Evolutionary conservation across 2,888 invertebrate genomes (phyloP).

Genomic region (Meiosimyza platycephala): DNA sequence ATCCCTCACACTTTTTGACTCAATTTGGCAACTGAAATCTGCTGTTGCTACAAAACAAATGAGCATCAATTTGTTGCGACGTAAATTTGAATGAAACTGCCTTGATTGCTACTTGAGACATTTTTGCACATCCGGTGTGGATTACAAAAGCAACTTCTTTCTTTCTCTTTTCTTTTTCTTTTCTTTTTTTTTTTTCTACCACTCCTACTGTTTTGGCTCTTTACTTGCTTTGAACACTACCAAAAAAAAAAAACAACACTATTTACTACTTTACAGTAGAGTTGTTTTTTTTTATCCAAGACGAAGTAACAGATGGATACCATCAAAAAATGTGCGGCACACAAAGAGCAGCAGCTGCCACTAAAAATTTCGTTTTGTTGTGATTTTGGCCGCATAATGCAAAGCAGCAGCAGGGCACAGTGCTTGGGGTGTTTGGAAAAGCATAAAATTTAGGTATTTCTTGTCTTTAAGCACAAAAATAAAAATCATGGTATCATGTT

Average conservation of each 20-base stretch:
- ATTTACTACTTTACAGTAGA: too few species aligned
- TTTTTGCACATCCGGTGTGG: conserved; percentile 47
- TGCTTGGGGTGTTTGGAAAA: too few species aligned
- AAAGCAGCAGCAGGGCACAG: not conserved
- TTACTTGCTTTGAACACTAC: too few species aligned
- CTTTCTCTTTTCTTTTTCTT: not conserved
- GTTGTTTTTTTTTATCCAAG: too few species aligned
- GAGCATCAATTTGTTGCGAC: conserved; percentile 64
- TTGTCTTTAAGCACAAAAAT: too few species aligned
- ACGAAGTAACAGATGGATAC: too few species aligned
- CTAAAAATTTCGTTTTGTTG: conserved; percentile 5
- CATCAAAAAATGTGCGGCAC: not conserved
- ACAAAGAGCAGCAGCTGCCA: conserved; percentile 15
- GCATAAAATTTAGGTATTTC: too few species aligned
- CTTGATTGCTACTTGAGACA: conserved; percentile 66
- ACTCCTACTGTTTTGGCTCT: too few species aligned
- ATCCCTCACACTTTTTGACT: too few species aligned
- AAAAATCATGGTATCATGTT: too few species aligned
- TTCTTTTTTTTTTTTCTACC: not conserved
- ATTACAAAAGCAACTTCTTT: conserved; percentile 15
- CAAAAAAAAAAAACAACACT: too few species aligned
- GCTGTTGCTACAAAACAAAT: conserved; percentile 51
- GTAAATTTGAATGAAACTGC: conserved; percentile 63
- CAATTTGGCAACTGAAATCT: not conserved
- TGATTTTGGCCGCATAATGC: not conserved